These are phyloP conservation scores for Xylota sylvarum DNA, from an alignment of 2,888 invertebrate genomes.

Conservation along the genomic window DNA sequence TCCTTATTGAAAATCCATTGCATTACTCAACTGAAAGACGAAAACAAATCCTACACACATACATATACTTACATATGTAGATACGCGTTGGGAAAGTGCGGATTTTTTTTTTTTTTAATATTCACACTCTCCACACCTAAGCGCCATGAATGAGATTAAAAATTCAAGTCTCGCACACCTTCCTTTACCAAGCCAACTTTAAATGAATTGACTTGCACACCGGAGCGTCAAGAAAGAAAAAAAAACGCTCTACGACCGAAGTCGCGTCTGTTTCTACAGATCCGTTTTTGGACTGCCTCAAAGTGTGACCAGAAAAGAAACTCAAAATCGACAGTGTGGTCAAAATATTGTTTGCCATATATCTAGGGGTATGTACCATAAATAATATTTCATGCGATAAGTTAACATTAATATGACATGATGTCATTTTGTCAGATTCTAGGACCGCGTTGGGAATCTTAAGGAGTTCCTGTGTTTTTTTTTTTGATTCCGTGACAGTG, in stretches of 20 bases:
- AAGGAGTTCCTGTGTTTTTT: conserved; percentile 54
- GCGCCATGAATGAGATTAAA: conserved; percentile 65
- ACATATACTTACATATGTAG: conserved; percentile 33
- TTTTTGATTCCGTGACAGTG: conserved; percentile 14
- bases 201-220: conserved; percentile 64
- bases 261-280: conserved; percentile 55
- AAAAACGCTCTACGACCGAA: no score
- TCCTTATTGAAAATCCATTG: conserved; percentile 51
- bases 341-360: conserved; percentile 21
- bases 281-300: conserved; percentile 70
- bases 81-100: conserved; percentile 57
- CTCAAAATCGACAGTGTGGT: conserved; percentile 19
- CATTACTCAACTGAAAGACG: conserved; percentile 37
- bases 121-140: conserved; percentile 57
- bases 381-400: conserved; percentile 52
- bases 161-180: conserved; percentile 67
- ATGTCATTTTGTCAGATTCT: conserved; percentile 70
- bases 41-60: conserved; percentile 41
- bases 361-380: conserved; percentile 38
- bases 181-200: conserved; percentile 64
- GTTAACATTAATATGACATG: conserved; percentile 75
- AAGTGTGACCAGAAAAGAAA: conserved; percentile 70
- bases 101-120: conserved; percentile 31
- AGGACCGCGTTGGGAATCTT: conserved; percentile 65
- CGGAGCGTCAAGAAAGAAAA: no score